Conservation (phyloP, 2,888 invertebrate species). For the Meghimatium bilineatum region DNA sequence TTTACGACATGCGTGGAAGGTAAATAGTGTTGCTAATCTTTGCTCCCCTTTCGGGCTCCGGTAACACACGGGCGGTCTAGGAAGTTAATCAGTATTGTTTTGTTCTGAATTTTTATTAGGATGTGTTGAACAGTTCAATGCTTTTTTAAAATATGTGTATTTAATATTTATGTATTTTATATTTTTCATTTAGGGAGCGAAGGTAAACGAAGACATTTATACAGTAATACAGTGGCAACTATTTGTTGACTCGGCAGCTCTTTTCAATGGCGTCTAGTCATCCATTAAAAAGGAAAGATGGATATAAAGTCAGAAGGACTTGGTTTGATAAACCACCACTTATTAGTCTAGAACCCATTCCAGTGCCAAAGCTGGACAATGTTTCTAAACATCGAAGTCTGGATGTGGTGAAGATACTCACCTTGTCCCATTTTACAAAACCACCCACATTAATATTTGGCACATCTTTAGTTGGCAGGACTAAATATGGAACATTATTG, state of each 20-base stretch:
- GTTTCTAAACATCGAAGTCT: slow-evolving; percentile 54
- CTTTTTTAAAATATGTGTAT: too few relatives aligned
- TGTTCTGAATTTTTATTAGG: too few relatives aligned
- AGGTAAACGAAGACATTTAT: background rate
- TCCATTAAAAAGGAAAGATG: slow-evolving; percentile 42
- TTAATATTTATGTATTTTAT: too few relatives aligned
- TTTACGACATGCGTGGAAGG: too few relatives aligned
- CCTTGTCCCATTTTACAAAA: slow-evolving; percentile 75
- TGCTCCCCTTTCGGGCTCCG: too few relatives aligned
- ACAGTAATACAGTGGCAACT: background rate
- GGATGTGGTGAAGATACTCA: slow-evolving; percentile 65
- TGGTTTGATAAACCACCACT: slow-evolving; percentile 71
- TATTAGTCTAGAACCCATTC: slow-evolving; percentile 62
- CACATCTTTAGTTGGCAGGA: slow-evolving; percentile 67
- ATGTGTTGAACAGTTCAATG: too few relatives aligned
- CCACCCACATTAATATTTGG: slow-evolving; percentile 76
- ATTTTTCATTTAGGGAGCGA: background rate
- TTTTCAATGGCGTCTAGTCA: slow-evolving; percentile 17
- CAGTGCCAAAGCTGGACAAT: slow-evolving; percentile 27
- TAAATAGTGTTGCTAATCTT: too few relatives aligned
- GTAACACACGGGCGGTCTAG: too few relatives aligned
- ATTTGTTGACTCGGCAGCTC: background rate
- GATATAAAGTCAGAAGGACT: slow-evolving; percentile 61
- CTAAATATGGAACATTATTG: slow-evolving; percentile 64
- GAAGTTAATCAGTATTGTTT: too few relatives aligned